Evolutionary conservation across 92 coral and sea anemone genomes (phyloP).

Genomic region (Epizoanthus illoricatus): DNA sequence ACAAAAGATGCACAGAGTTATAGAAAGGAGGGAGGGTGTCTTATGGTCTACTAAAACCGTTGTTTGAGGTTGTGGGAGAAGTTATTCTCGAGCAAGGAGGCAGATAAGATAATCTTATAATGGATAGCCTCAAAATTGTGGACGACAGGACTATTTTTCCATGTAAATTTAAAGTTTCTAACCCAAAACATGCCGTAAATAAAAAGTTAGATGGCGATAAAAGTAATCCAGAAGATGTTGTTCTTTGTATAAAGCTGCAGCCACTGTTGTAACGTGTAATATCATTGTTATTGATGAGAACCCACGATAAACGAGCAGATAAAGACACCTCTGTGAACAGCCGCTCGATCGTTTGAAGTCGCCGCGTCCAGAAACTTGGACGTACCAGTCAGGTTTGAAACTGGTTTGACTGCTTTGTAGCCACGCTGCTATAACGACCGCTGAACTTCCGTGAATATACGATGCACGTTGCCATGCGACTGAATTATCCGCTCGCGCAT

Average conservation of each 20-base stretch:
- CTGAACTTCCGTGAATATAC: too few relatives aligned
- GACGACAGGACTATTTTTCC: slow-evolving; percentile 16
- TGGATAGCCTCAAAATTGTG: not conserved
- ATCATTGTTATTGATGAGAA: not conserved
- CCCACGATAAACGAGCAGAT: too few relatives aligned
- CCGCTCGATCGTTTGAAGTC: too few relatives aligned
- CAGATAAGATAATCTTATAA: slow-evolving; percentile 14
- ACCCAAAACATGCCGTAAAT: not conserved
- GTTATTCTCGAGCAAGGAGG: slow-evolving; percentile 21
- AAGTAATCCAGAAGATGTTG: not conserved
- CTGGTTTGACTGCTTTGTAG: too few relatives aligned
- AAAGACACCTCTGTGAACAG: too few relatives aligned
- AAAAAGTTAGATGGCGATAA: not conserved
- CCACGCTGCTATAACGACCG: too few relatives aligned
- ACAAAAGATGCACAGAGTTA: slow-evolving; percentile 1
- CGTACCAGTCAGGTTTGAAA: too few relatives aligned
- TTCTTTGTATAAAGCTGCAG: not conserved
- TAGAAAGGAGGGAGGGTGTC: not conserved
- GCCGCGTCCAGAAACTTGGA: too few relatives aligned
- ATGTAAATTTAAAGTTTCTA: slow-evolving; percentile 20
- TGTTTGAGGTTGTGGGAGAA: slow-evolving; percentile 18
- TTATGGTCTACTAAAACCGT: slow-evolving; percentile 13
- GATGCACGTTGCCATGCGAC: too few relatives aligned
- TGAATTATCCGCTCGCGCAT: too few relatives aligned
- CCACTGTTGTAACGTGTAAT: too few relatives aligned